Evolutionary conservation across 2,797 vertebrate species (phyloP), one percentile per base, ranked within the genome.

Genomic region (Etheostoma perlongum): DNA sequence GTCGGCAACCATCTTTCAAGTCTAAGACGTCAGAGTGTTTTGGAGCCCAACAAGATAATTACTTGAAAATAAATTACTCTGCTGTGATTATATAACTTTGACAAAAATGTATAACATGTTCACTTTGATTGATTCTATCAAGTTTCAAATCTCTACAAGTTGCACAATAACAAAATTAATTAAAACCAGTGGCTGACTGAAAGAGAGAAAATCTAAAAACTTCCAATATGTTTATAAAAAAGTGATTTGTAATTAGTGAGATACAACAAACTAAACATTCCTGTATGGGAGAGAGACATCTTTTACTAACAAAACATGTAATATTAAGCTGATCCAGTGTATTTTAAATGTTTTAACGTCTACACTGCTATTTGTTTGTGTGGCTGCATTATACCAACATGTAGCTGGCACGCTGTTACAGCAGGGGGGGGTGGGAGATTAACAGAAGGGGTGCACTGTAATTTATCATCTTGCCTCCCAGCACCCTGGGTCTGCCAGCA

Each of bases 391-490:
- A 64, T 6, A 60, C 19, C 76, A 33, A 21, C 71, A 68, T 63
- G 16, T 9, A 73, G 48, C 64, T 60, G 76, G 79, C 54, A 86
- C 60, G 53, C 62, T 65, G 82, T 30, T 44, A 63, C 55, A 21
- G 64, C 19, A 61, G 62, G 8, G 52, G 27, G 13, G 62, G 30
- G 11, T 48, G 51, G 46, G 52, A 14, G 46, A 15, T 60, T 51
- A 59, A 68, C 16, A 40, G 63, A 61, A 40, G 58, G 23, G 75
- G 30, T n/a, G 59, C 46, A 19, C 75, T 74, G 82, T 81, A 85
- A 89, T 87, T 91, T 89, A 90, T 82, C n/a, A 78, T 81, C 66
- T 58, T 0, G 21, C 61, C 78, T 86, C 62, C 64, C 19, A 46
- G 52, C 83, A 49, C 63, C 79, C 18, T 0, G 55, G 53, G 72